A percentile compares a stretch with the other conserved stretches of the same genome.
Conservation (phyloP, 1,140 invertebrate species). For the Dinothrombium tinctorium region DNA sequence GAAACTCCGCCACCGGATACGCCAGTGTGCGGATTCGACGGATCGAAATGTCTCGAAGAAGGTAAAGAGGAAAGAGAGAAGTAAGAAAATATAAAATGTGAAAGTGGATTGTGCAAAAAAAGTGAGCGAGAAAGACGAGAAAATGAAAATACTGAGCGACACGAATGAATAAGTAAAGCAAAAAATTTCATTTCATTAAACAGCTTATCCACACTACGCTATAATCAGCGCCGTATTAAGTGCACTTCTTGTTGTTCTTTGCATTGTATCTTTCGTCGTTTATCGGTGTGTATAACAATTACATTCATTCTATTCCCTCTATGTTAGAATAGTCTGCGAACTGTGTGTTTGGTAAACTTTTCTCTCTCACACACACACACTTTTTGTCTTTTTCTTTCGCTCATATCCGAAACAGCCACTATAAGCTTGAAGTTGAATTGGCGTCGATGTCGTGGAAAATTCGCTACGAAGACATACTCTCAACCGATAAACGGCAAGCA, state of each 20-base stretch:
- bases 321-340: not conserved
- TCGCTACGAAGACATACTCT: slow-evolving; percentile 49
- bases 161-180: too few relatives aligned
- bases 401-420: slow-evolving; percentile 35
- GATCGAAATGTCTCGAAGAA: slow-evolving; percentile 44
- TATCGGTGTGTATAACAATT: not conserved
- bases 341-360: not conserved
- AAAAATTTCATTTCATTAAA: not conserved
- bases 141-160: too few relatives aligned
- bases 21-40: slow-evolving; percentile 74
- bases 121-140: too few relatives aligned
- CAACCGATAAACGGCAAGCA: not conserved
- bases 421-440: slow-evolving; percentile 72
- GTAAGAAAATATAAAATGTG: not conserved
- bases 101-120: too few relatives aligned
- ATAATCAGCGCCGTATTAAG: not conserved
- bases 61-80: slow-evolving; percentile 18
- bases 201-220: not conserved
- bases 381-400: not conserved
- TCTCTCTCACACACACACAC: not conserved
- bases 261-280: slow-evolving; percentile 2
- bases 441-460: slow-evolving; percentile 89
- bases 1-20: slow-evolving; percentile 48
- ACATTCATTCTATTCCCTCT: not conserved
- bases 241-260: not conserved